These are phyloP conservation scores for Drosophila anceps DNA, from an alignment of 2,888 invertebrate genomes.

Conservation along the genomic window DNA sequence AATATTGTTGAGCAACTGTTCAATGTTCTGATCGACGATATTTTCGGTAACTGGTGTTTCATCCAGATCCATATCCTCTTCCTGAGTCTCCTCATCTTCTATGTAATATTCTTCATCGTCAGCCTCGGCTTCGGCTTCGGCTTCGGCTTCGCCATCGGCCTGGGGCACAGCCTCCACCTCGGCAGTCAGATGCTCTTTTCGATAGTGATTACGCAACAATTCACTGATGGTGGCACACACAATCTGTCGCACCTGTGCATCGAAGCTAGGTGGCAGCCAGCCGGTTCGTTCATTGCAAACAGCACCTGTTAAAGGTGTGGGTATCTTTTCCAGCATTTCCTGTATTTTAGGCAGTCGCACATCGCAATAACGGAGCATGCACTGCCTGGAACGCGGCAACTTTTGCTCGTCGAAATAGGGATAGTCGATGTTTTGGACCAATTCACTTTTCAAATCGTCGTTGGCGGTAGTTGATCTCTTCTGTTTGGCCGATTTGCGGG, in stretches of 20 bases:
- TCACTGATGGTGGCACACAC: constrained; percentile 89
- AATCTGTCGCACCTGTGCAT: constrained; percentile 90
- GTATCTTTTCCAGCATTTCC: constrained; percentile 89
- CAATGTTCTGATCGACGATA: constrained; percentile 62
- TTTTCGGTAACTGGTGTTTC: constrained; percentile 48
- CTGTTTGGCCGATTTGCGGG: constrained; percentile 71
- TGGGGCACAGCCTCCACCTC: constrained; percentile 80
- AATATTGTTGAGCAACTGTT: constrained; percentile 65
- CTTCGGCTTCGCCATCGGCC: constrained; percentile 59
- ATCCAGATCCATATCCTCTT: constrained; percentile 69
- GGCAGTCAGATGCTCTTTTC: constrained; percentile 79
- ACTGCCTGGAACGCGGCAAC: constrained; percentile 93
- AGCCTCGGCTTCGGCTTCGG: constrained; percentile 43
- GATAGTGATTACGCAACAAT: constrained; percentile 82
- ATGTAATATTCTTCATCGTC: constrained; percentile 60
- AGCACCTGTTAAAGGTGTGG: constrained; percentile 87
- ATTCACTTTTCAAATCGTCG: constrained; percentile 75
- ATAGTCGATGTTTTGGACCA: constrained; percentile 83
- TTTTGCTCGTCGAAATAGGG: constrained; percentile 89
- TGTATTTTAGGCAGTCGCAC: constrained; percentile 92
- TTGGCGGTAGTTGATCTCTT: constrained; percentile 44
- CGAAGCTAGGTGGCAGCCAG: constrained; percentile 91
- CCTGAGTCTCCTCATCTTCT: constrained; percentile 68
- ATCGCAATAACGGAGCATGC: constrained; percentile 96
- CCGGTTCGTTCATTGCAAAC: constrained; percentile 91